Evolutionary conservation across 2,797 vertebrate genomes (phyloP), one percentile per base, ranked within the genome.

Genomic region (Parambassis ranga): DNA sequence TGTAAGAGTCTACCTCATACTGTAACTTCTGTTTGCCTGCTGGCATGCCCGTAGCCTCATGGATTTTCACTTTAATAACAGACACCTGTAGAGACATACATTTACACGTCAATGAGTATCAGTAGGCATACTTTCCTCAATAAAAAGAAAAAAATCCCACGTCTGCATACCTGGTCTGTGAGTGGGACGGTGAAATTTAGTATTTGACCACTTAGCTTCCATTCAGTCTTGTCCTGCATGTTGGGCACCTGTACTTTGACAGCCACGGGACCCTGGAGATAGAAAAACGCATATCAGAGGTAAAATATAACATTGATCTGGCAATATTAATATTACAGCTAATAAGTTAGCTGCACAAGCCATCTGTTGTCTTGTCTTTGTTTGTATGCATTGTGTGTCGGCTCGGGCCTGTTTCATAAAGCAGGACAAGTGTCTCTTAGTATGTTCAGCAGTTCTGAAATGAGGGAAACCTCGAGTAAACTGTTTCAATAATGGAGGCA

Each of bases 211-310:
- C 92, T 95, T 65, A 99, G 90, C 70, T 99, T 99, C 98, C 98
- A 99, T 94, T 99, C 98, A 0, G 94, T 96, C 93, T 99, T 99
- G 89, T 99, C 98, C 89, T 98, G 98, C 98, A 99, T 99, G 91
- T 98, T 99, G 71, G 97, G 97, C 10, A 99, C 98, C 61, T 99
- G 97, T 5, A 99, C 97, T 88, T 98, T 99, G 79, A 99, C 96
- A 0, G 95, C 95, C 66, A 99, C 89, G 3, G 89, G 89, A 71
- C 90, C 90, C 90, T 91, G 38, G 1, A 68, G 19, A 42, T n/a
- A 48, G 2, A 24, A 36, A 23, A n/a, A n/a, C n/a, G n/a, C n/a
- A n/a, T n/a, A n/a, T n/a, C n/a, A n/a, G n/a, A n/a, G n/a, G n/a
- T n/a, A n/a, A n/a, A n/a, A n/a, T n/a, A n/a, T n/a, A n/a, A n/a